Conservation (phyloP, 2,797 vertebrate species). For the Huso huso region DNA sequence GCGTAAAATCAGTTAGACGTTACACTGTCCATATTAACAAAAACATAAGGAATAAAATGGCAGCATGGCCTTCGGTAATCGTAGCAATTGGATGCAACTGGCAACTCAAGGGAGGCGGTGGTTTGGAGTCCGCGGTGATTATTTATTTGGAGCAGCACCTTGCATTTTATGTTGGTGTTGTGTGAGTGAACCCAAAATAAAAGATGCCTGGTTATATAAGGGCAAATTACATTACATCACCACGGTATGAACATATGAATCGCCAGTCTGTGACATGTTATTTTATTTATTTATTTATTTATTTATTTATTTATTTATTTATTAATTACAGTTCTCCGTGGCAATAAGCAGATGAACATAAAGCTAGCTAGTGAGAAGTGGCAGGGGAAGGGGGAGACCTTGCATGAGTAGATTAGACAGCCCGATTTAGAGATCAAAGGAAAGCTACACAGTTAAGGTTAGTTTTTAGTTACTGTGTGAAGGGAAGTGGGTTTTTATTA, state of each 20-base stretch:
- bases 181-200: too few relatives aligned
- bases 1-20: too few relatives aligned
- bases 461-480: too few relatives aligned
- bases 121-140: too few relatives aligned
- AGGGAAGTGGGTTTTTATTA: too few relatives aligned
- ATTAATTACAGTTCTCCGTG: slow-evolving; percentile 3
- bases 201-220: slow-evolving; percentile 1
- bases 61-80: slow-evolving; percentile 6
- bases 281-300: neutral
- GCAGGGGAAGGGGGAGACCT: too few relatives aligned
- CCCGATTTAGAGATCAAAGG: too few relatives aligned
- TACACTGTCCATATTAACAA: too few relatives aligned
- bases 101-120: neutral
- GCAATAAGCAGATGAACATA: slow-evolving; percentile 12
- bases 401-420: too few relatives aligned
- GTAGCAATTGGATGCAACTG: neutral
- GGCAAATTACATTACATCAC: slow-evolving; percentile 10
- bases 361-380: neutral
- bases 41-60: slow-evolving; percentile 2
- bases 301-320: neutral
- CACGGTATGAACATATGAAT: slow-evolving; percentile 8
- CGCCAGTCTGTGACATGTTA: neutral
- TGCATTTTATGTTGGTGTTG: too few relatives aligned
- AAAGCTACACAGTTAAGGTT: too few relatives aligned
- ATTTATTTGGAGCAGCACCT: too few relatives aligned